Percentiles rank a stretch among this genome's conserved stretches.
These are phyloP conservation scores for Diabrotica virgifera DNA, from an alignment of 1,140 invertebrate genomes.

Conservation along the genomic window DNA sequence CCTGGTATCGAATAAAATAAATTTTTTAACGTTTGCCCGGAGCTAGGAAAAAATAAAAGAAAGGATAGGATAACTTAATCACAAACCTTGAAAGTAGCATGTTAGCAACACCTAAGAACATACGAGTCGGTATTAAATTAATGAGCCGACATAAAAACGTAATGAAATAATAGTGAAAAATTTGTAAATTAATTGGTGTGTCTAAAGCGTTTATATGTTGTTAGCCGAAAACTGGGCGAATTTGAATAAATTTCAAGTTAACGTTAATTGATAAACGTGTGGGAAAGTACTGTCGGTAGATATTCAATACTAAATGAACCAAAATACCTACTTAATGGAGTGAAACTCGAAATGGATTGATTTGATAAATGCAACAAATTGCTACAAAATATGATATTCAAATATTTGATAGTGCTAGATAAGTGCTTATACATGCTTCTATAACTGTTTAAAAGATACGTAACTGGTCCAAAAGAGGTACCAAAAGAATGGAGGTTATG, in stretches of 20 bases:
- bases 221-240: not conserved
- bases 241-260: not conserved
- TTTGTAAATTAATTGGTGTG: not conserved
- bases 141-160: not conserved
- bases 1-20: not conserved
- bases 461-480: no score
- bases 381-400: no score
- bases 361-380: no score
- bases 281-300: no score
- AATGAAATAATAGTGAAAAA: not conserved
- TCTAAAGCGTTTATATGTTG: not conserved
- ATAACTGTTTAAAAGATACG: no score
- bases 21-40: not conserved
- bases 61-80: slow-evolving; percentile 1
- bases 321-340: no score
- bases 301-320: no score
- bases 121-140: not conserved
- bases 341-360: no score
- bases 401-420: no score
- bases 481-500: no score
- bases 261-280: not conserved
- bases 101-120: not conserved
- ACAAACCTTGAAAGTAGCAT: slow-evolving; percentile 2
- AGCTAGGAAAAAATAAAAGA: not conserved
- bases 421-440: no score